Conservation (phyloP, 2,113 vertebrate species). For the Suricata suricatta region DNA sequence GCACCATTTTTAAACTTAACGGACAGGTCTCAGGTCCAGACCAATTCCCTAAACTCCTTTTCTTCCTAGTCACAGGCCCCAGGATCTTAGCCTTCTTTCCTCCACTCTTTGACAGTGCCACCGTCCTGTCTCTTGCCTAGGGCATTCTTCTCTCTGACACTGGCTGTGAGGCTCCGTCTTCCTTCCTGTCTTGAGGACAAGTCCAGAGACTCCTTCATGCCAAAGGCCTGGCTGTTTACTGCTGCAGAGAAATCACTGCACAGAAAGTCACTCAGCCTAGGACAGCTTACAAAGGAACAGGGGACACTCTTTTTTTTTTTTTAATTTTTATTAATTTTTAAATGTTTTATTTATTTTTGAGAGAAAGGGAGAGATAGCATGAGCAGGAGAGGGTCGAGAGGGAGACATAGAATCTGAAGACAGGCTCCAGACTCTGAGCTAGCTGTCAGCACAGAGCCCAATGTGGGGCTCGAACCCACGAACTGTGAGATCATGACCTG, state of each 20-base stretch:
- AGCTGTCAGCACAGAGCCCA: too few species aligned
- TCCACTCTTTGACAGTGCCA: not conserved
- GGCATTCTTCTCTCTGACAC: not conserved
- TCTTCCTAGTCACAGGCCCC: not conserved
- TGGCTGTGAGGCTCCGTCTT: not conserved
- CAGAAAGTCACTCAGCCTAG: not conserved
- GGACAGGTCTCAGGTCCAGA: not conserved
- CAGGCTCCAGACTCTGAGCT: too few species aligned
- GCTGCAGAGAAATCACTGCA: not conserved
- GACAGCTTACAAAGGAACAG: not conserved
- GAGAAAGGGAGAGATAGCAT: too few species aligned
- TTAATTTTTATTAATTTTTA: too few species aligned
- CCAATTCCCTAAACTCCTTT: not conserved
- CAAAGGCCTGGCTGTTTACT: not conserved
- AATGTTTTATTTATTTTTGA: too few species aligned
- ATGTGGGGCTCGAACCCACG: too few species aligned
- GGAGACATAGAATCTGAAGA: too few species aligned
- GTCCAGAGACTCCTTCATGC: not conserved
- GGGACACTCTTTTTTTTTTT: too few species aligned
- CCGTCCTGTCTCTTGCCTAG: not conserved
- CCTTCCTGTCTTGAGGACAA: not conserved
- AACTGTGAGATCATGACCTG: too few species aligned
- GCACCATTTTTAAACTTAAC: not conserved
- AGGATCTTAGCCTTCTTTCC: not conserved
- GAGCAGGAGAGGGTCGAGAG: too few species aligned